Percentiles rank a stretch among this genome's conserved stretches.
Conservation (phyloP, 1,140 invertebrate species). For the Zaprionus tsacasi region DNA sequence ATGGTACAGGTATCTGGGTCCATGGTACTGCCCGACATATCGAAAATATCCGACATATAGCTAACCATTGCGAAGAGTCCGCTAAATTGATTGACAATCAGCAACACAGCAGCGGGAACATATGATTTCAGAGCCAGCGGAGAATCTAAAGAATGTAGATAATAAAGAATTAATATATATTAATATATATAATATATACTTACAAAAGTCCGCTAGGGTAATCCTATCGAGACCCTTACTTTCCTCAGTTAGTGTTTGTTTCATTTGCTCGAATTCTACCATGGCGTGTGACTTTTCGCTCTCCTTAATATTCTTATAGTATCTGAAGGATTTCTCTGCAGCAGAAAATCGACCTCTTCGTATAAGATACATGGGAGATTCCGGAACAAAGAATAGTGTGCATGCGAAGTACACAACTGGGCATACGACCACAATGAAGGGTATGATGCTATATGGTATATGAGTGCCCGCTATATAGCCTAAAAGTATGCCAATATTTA, state of each 20-base stretch:
- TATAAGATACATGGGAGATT: constrained; percentile 69
- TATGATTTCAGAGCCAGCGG: constrained; percentile 47
- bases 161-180: too few species aligned
- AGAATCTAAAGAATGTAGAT: neutral
- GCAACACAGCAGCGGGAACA: constrained; percentile 43
- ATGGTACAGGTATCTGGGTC: constrained; percentile 85
- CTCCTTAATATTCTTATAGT: constrained; percentile 70
- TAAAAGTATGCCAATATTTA: constrained; percentile 64
- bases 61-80: constrained; percentile 68
- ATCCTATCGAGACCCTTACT: constrained; percentile 27
- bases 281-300: constrained; percentile 32
- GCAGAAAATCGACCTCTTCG: constrained; percentile 32
- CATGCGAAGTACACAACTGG: constrained; percentile 53
- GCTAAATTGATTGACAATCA: constrained; percentile 61
- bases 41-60: constrained; percentile 86
- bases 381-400: constrained; percentile 53
- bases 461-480: constrained; percentile 67
- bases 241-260: constrained; percentile 40
- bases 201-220: constrained; percentile 61
- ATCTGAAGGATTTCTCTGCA: constrained; percentile 61
- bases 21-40: constrained; percentile 85
- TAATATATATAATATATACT: too few species aligned
- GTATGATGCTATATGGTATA: constrained; percentile 53
- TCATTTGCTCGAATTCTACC: constrained; percentile 60
- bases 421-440: constrained; percentile 45